Evolutionary conservation across 2,888 invertebrate genomes (phyloP), one percentile per base, ranked within the genome.

Genomic region (Drosophila tripunctata): DNA sequence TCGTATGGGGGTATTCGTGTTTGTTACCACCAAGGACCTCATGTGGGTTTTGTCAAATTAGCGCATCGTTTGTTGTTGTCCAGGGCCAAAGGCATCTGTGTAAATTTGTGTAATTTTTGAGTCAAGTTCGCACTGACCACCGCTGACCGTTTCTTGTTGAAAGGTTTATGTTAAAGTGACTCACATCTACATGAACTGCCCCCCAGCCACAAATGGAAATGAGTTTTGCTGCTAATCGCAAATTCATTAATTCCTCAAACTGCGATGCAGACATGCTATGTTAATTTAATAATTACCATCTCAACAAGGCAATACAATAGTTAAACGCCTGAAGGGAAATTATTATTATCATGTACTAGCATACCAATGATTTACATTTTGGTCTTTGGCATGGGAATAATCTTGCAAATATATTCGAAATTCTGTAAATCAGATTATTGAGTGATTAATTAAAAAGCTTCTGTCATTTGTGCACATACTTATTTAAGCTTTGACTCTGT

Each of bases 21-120:
- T 62, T 67, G 51, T 57, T 27, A 30, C 4, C 22, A 31, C 8
- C 33, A 40, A 78, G 82, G 88, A 83, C 83, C 88, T 72, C 87
- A 87, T 83, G 88, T 81, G 75, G 88, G 85, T 72, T 87, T 88
- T 88, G 83, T 78, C 83, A 83, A 83, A 83, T 83, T 83, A 83
- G 83, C 83, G 83, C 85, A 81, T 88, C 88, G 85, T 87, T 88
- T 80, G 83, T 88, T 40, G 51, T 50, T 10, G 0, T 27, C 7
- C 24, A 24, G 57, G 22, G 10, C 21, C 30, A 27, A 58, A 31
- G 54, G 41, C 43, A 47, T 35, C 41, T 61, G 5, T 35, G 24
- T 57, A 63, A 81, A 84, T 60, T 78, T 78, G 85, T 78, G 78
- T 75, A 78, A 71, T 78, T 82, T n/a, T 86, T 63, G 47, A 82